Conservation (phyloP, 2,888 invertebrate species). For the Agriotes lineatus region DNA sequence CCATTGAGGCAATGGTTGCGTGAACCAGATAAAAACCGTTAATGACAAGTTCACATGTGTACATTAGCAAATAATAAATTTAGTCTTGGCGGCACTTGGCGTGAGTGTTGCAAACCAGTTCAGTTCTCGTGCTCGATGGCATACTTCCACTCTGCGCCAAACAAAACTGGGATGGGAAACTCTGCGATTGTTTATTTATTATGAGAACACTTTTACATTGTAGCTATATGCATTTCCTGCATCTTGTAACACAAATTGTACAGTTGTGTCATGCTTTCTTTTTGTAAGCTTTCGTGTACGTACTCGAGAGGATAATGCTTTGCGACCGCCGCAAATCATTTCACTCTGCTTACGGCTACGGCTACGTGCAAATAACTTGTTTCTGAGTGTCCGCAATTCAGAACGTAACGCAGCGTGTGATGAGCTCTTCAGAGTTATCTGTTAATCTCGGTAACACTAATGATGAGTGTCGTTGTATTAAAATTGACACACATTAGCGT, state of each 20-base stretch:
- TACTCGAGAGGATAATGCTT: too few species aligned
- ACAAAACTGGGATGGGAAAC: neutral
- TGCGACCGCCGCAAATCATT: too few species aligned
- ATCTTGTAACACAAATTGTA: conserved; percentile 9
- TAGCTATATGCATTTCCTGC: neutral
- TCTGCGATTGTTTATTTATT: neutral
- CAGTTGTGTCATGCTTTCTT: neutral
- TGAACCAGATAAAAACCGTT: neutral
- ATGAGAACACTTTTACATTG: conserved; percentile 4
- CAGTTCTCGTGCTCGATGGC: neutral
- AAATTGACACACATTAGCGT: too few species aligned
- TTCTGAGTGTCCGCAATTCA: too few species aligned
- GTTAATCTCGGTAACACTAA: too few species aligned
- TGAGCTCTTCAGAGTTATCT: too few species aligned
- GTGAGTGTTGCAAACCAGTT: conserved; percentile 4
- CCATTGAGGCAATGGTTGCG: too few species aligned
- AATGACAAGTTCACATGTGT: neutral
- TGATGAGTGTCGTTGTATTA: too few species aligned
- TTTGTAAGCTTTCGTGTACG: neutral
- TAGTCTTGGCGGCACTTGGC: neutral
- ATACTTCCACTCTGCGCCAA: neutral
- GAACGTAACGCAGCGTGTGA: too few species aligned
- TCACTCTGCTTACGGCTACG: too few species aligned
- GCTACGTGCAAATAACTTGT: too few species aligned
- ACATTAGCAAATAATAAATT: neutral